phyloP scores from a whole-genome alignment of 2,113 vertebrate species.

The Chloropsis cyanopogon region DNA sequence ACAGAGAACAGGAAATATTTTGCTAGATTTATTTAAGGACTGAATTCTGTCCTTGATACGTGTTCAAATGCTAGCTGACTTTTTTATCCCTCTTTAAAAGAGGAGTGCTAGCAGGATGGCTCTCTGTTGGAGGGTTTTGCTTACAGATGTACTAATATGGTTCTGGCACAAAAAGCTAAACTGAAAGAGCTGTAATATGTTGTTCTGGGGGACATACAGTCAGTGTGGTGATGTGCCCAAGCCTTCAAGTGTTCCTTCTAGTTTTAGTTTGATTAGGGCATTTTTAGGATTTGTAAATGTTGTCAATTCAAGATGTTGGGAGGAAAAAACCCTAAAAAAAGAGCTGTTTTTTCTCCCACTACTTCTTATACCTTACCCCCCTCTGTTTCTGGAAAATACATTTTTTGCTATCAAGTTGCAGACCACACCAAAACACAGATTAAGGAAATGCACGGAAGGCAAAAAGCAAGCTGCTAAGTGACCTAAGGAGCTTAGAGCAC shows the following conservation, averaged over 20 bases:
- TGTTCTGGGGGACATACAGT: background rate
- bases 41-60: background rate
- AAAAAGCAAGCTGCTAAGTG: conserved; percentile 30
- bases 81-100: background rate
- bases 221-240: background rate
- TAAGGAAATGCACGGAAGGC: background rate
- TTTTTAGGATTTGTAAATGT: background rate
- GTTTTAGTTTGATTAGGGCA: background rate
- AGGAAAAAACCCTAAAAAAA: rapidly evolving
- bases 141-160: background rate
- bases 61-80: background rate
- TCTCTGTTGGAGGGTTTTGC: background rate
- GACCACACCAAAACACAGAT: background rate
- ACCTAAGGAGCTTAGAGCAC: conserved; percentile 26
- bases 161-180: background rate
- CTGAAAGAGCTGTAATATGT: background rate
- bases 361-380: background rate
- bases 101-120: background rate
- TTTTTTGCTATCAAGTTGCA: background rate
- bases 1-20: background rate
- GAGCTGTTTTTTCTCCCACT: background rate
- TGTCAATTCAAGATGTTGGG: background rate
- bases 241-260: background rate
- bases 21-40: background rate
- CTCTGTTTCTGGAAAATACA: background rate